Conservation (phyloP, 1,140 invertebrate species). For the Cardiocondyla obscurior region DNA sequence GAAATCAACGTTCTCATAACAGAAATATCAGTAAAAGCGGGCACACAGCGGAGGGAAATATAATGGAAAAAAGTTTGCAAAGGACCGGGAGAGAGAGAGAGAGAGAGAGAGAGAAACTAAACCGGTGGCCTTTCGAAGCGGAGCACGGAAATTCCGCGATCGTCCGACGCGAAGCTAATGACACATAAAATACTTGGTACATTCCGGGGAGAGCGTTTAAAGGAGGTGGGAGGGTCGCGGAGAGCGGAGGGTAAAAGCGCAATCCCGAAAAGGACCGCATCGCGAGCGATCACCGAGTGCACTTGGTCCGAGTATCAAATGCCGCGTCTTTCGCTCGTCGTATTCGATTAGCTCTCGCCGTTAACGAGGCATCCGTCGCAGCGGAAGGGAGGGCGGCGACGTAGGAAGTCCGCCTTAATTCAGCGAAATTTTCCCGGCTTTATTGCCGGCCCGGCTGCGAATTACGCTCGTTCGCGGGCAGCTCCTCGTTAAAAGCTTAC, state of each 20-base stretch:
- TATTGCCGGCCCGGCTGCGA: slow-evolving; percentile 32
- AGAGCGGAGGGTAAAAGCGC: not conserved
- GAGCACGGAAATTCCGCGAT: slow-evolving; percentile 24
- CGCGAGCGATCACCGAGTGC: slow-evolving; percentile 25
- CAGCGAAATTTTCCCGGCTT: slow-evolving; percentile 25
- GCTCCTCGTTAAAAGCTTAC: slow-evolving; percentile 69
- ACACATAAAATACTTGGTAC: slow-evolving; percentile 29
- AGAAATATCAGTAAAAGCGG: slow-evolving; percentile 12
- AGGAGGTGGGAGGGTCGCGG: not conserved
- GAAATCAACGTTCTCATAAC: slow-evolving; percentile 17
- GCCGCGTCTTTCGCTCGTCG: slow-evolving; percentile 27
- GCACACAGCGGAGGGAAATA: not conserved
- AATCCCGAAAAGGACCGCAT: slow-evolving; percentile 21
- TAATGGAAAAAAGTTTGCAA: slow-evolving; percentile 26
- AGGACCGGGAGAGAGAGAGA: too few relatives aligned
- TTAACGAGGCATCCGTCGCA: not conserved
- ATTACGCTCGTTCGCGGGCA: slow-evolving; percentile 39
- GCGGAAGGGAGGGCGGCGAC: not conserved
- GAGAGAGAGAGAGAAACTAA: not conserved
- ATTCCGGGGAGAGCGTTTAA: not conserved
- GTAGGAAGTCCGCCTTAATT: slow-evolving; percentile 18
- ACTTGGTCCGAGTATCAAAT: slow-evolving; percentile 26
- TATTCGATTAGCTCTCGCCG: slow-evolving; percentile 38
- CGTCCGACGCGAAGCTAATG: not conserved
- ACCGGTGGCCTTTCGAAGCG: not conserved